Conservation (phyloP, 2,888 invertebrate species). For the Nephrocerus scutellatus region DNA sequence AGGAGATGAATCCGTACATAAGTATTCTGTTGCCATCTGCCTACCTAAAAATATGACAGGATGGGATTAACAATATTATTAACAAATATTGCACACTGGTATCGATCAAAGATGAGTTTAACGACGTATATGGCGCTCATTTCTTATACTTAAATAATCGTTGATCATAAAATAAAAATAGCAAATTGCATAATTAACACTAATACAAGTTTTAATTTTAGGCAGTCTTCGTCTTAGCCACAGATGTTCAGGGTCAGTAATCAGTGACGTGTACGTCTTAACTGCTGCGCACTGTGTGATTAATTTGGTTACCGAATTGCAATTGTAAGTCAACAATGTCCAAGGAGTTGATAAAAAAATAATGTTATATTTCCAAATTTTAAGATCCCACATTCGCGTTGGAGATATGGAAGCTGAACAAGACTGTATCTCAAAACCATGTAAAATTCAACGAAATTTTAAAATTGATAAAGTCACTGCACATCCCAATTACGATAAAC, state of each 20-base stretch:
- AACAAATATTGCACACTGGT: no score
- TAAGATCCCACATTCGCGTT: conserved; percentile 55
- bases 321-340: conserved; percentile 39
- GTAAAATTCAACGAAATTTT: conserved; percentile 52
- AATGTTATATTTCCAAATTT: conserved; percentile 12
- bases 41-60: no score
- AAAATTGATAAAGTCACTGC: conserved; percentile 48
- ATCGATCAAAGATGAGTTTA: no score
- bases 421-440: conserved; percentile 47
- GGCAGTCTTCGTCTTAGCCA: conserved; percentile 38
- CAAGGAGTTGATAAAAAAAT: background rate
- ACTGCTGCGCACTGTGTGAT: conserved; percentile 58
- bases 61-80: no score
- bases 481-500: conserved; percentile 52
- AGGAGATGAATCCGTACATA: no score
- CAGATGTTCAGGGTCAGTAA: conserved; percentile 51
- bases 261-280: conserved; percentile 51
- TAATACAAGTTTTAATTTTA: conserved; percentile 23
- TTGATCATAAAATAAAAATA: no score
- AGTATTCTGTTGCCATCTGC: no score
- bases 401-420: conserved; percentile 54
- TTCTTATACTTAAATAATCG: no score
- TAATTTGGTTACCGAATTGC: conserved; percentile 48
- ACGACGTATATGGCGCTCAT: no score
- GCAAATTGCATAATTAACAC: no score